Evolutionary conservation across 2,888 invertebrate species (phyloP).

Genomic region (Nemotelus pantherinus): DNA sequence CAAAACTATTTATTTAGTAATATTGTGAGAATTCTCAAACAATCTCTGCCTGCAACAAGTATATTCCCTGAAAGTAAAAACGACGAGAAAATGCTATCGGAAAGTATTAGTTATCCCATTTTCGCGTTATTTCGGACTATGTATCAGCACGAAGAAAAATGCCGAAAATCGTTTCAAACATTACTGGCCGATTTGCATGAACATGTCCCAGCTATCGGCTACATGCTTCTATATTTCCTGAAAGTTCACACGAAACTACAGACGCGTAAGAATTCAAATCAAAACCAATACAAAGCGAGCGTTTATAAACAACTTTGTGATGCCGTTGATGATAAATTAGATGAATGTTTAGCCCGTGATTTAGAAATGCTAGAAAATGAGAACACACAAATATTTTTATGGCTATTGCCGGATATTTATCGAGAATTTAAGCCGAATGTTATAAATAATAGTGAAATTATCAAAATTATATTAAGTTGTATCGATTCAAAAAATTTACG

Average conservation of each 20-base stretch:
- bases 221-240: constrained; percentile 87
- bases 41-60: constrained; percentile 61
- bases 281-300: constrained; percentile 79
- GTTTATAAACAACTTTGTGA: constrained; percentile 91
- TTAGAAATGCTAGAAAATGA: constrained; percentile 88
- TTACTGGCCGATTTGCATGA: constrained; percentile 83
- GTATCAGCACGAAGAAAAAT: constrained; percentile 78
- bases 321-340: constrained; percentile 78
- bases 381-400: constrained; percentile 88
- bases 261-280: constrained; percentile 66
- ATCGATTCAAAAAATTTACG: constrained; percentile 91
- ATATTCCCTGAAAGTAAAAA: constrained; percentile 69
- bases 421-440: constrained; percentile 88
- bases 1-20: constrained; percentile 63
- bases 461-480: constrained; percentile 89
- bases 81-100: constrained; percentile 72
- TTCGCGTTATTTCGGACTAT: constrained; percentile 89
- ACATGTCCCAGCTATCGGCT: constrained; percentile 80
- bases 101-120: constrained; percentile 83
- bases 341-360: constrained; percentile 80
- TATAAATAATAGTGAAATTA: constrained; percentile 86
- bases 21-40: constrained; percentile 60
- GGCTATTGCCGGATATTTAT: constrained; percentile 92
- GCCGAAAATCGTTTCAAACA: constrained; percentile 80
- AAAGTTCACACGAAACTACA: constrained; percentile 77